Evolutionary conservation across 2,888 invertebrate genomes (phyloP).

Genomic region (Ormyrus thymus): DNA sequence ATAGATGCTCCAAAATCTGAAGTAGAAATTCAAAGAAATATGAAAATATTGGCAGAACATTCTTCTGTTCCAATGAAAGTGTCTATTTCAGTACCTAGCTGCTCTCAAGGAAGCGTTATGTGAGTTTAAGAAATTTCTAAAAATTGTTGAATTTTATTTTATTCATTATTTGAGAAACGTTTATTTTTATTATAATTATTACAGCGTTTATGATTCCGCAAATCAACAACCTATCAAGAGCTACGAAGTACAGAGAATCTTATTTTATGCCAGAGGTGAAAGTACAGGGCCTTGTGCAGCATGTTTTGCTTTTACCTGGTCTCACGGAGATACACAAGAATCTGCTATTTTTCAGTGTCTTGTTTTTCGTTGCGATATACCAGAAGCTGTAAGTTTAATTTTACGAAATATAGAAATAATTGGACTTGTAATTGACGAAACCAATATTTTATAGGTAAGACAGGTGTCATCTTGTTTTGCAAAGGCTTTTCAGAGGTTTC

Average conservation of each 20-base stretch:
- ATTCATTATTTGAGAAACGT: not conserved
- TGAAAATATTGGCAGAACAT: slow-evolving; percentile 88
- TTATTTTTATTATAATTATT: not conserved
- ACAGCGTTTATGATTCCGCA: slow-evolving; percentile 88
- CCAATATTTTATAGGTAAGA: slow-evolving; percentile 75
- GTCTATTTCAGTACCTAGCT: slow-evolving; percentile 93
- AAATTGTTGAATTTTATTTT: not conserved
- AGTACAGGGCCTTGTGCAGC: slow-evolving; percentile 88
- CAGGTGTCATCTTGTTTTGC: slow-evolving; percentile 85
- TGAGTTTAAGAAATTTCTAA: slow-evolving; percentile 77
- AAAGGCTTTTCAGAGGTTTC: slow-evolving; percentile 93
- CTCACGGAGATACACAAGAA: slow-evolving; percentile 92
- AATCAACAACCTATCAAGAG: slow-evolving; percentile 87
- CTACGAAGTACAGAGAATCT: slow-evolving; percentile 93
- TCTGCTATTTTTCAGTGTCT: slow-evolving; percentile 97
- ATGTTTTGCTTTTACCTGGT: slow-evolving; percentile 99
- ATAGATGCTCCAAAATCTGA: slow-evolving; percentile 96
- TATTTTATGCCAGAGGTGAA: slow-evolving; percentile 95
- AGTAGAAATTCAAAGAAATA: slow-evolving; percentile 93
- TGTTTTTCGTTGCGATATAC: slow-evolving; percentile 96
- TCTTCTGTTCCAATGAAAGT: slow-evolving; percentile 87
- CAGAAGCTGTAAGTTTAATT: slow-evolving; percentile 86
- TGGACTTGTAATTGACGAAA: too few species aligned
- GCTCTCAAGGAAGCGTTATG: slow-evolving; percentile 95
- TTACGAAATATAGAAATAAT: not conserved